Evolutionary conservation across 2,888 invertebrate species (phyloP).

Genomic region (Vanessa cardui): DNA sequence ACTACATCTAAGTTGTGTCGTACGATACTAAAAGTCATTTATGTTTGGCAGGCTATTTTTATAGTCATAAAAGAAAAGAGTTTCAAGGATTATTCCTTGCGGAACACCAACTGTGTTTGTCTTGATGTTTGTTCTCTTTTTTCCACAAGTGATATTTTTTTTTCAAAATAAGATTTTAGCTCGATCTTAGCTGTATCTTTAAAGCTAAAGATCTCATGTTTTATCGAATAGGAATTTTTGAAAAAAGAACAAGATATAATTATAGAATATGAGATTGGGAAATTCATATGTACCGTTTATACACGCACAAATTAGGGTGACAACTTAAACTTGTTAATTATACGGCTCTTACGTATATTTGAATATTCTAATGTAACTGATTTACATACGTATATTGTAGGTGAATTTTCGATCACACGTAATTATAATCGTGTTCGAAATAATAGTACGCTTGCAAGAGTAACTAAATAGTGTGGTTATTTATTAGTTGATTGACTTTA

Average conservation of each 20-base stretch:
- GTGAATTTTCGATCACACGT: not conserved
- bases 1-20: too few species aligned
- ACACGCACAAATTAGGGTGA: conserved; percentile 2
- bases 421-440: not conserved
- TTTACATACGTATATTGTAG: not conserved
- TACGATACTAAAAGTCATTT: too few species aligned
- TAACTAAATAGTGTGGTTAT: not conserved
- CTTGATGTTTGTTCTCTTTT: too few species aligned
- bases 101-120: too few species aligned
- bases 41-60: too few species aligned
- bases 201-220: too few species aligned
- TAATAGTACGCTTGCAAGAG: not conserved
- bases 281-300: conserved; percentile 1
- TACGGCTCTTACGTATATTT: not conserved
- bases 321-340: conserved; percentile 7
- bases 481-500: not conserved
- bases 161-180: too few species aligned
- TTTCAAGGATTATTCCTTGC: too few species aligned
- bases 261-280: not conserved
- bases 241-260: not conserved
- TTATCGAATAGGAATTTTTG: too few species aligned
- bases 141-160: too few species aligned
- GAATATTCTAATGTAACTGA: conserved; percentile 4
- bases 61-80: too few species aligned
- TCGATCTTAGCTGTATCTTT: too few species aligned